These are phyloP conservation scores for Muscina levida DNA, from an alignment of 2,888 invertebrate species.

Conservation along the genomic window DNA sequence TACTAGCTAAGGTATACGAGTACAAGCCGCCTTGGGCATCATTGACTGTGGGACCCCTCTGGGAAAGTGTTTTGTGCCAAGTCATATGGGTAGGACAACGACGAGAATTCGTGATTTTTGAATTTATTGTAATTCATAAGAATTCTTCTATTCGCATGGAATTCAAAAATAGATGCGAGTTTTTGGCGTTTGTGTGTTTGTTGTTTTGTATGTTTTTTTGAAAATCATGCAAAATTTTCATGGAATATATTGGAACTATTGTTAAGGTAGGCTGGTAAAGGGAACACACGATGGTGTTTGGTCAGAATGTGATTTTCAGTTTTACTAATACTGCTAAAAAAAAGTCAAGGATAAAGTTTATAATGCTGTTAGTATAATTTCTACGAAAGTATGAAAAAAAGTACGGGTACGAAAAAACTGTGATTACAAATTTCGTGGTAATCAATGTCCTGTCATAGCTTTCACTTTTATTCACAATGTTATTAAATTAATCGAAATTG, in stretches of 20 bases:
- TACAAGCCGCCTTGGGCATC: background rate
- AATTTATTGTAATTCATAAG: constrained; percentile 53
- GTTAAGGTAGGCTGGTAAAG: background rate
- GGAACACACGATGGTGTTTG: too few relatives aligned
- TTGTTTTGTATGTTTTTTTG: constrained; percentile 3
- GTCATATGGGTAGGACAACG: background rate
- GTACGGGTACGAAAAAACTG: too few relatives aligned
- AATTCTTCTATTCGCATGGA: constrained; percentile 55
- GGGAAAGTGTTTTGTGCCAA: constrained; percentile 64
- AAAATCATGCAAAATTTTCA: constrained; percentile 49
- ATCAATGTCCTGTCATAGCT: too few relatives aligned
- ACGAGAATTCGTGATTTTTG: constrained; percentile 54
- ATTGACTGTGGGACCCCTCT: background rate
- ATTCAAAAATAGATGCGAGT: constrained; percentile 42
- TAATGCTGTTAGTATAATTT: too few relatives aligned
- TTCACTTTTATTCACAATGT: too few relatives aligned
- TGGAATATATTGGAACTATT: constrained; percentile 40
- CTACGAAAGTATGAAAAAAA: too few relatives aligned
- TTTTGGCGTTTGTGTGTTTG: background rate
- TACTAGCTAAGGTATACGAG: background rate
- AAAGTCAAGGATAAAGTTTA: too few relatives aligned
- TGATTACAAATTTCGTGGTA: too few relatives aligned
- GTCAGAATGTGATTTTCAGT: too few relatives aligned
- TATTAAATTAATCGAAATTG: too few relatives aligned
- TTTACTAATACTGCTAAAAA: too few relatives aligned